A percentile compares a stretch with the other conserved stretches of the same genome.
phyloP scores from a whole-genome alignment of 2,888 invertebrate genomes.

The Sussaba pulchella region DNA sequence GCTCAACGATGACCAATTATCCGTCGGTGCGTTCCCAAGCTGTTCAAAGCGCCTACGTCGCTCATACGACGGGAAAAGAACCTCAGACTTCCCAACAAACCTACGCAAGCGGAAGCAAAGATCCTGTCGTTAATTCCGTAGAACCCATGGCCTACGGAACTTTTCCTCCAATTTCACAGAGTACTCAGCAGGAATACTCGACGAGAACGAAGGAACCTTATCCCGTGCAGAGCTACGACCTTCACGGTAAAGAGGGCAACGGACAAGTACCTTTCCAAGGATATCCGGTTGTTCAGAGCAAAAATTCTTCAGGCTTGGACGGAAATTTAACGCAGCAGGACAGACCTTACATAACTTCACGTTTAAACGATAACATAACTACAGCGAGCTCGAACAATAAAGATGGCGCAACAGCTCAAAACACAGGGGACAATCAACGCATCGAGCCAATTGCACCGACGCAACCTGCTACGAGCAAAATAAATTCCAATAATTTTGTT shows the following conservation, averaged over 20 bases:
- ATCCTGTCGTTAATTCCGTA: conserved; percentile 51
- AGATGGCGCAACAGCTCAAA: conserved; percentile 65
- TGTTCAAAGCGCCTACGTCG: conserved; percentile 70
- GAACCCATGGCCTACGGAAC: conserved; percentile 42
- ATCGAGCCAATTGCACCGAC: conserved; percentile 24
- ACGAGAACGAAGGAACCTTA: conserved; percentile 70
- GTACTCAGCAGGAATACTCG: conserved; percentile 71
- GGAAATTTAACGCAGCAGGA: conserved; percentile 53
- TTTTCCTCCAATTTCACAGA: conserved; percentile 68
- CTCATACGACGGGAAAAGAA: conserved; percentile 71
- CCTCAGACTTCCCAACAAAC: conserved; percentile 64
- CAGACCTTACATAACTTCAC: conserved; percentile 47
- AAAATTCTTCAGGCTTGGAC: conserved; percentile 53
- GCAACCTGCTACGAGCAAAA: conserved; percentile 33
- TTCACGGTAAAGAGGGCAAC: conserved; percentile 58
- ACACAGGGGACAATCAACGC: conserved; percentile 51
- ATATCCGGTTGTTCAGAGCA: conserved; percentile 44
- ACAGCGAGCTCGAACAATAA: conserved; percentile 64
- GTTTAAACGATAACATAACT: conserved; percentile 25
- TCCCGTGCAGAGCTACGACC: conserved; percentile 65
- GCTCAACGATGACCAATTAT: conserved; percentile 37
- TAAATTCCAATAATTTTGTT: conserved; percentile 36
- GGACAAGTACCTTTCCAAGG: conserved; percentile 59
- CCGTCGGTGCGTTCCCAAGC: conserved; percentile 61
- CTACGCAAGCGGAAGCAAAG: conserved; percentile 69